phyloP scores from a whole-genome alignment of 1,140 invertebrate genomes.

The Psix sp. region DNA sequence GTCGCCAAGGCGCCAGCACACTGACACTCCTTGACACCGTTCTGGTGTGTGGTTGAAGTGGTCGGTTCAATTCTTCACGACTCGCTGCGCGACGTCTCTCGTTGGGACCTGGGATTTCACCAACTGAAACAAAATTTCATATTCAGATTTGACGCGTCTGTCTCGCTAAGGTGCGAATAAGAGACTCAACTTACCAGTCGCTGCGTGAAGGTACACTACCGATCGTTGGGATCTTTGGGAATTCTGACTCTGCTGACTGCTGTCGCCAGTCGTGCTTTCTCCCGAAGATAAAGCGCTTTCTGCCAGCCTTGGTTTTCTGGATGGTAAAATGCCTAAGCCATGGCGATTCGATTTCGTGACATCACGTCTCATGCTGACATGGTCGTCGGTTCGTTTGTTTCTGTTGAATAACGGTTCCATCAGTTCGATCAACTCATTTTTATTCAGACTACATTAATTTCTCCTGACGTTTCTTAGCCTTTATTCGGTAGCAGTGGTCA shows the following conservation, averaged over 20 bases:
- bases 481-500: slow-evolving; percentile 11
- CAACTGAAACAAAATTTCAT: slow-evolving; percentile 75
- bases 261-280: slow-evolving; percentile 79
- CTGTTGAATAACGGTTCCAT: slow-evolving; percentile 58
- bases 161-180: too few relatives aligned
- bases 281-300: slow-evolving; percentile 75
- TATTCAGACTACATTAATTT: slow-evolving; percentile 29
- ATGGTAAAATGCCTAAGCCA: slow-evolving; percentile 66
- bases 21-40: slow-evolving; percentile 90
- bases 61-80: slow-evolving; percentile 82
- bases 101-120: slow-evolving; percentile 84
- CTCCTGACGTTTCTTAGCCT: too few relatives aligned
- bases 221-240: slow-evolving; percentile 87
- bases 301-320: slow-evolving; percentile 70
- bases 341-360: slow-evolving; percentile 69
- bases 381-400: slow-evolving; percentile 71
- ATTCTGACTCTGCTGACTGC: slow-evolving; percentile 87
- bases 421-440: slow-evolving; percentile 24
- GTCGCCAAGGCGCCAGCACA: slow-evolving; percentile 89
- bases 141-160: not conserved
- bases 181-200: slow-evolving; percentile 79
- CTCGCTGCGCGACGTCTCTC: slow-evolving; percentile 80
- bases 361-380: slow-evolving; percentile 68
- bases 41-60: slow-evolving; percentile 81
- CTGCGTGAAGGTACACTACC: slow-evolving; percentile 87